Conservation (phyloP, 1,140 invertebrate genomes). For the Bombus cullumanus region DNA sequence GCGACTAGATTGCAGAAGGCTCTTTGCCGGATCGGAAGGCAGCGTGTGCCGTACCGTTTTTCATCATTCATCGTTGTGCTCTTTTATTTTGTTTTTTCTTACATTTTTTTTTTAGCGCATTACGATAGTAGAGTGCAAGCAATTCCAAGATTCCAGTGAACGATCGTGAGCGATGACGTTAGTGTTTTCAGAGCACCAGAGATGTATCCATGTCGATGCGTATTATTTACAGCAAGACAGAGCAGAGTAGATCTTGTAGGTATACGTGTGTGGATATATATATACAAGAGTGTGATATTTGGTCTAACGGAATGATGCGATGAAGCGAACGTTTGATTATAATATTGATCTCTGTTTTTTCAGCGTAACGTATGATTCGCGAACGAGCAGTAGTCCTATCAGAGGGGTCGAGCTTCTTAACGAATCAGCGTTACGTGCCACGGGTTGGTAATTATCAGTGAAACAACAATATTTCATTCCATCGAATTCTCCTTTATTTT, state of each 20-base stretch:
- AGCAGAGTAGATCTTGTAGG: slow-evolving; percentile 82
- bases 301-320: slow-evolving; percentile 86
- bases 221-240: slow-evolving; percentile 82
- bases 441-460: slow-evolving; percentile 41
- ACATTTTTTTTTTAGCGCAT: slow-evolving; percentile 55
- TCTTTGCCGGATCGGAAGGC: slow-evolving; percentile 8
- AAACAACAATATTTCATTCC: slow-evolving; percentile 27
- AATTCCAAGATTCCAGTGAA: slow-evolving; percentile 81
- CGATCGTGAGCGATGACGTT: slow-evolving; percentile 82
- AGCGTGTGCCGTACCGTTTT: slow-evolving; percentile 11
- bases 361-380: slow-evolving; percentile 47
- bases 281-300: slow-evolving; percentile 80
- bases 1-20: slow-evolving; percentile 19
- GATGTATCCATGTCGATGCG: slow-evolving; percentile 79
- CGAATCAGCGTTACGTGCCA: slow-evolving; percentile 38
- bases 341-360: slow-evolving; percentile 82
- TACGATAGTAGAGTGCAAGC: slow-evolving; percentile 80
- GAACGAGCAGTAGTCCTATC: not conserved
- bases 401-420: not conserved
- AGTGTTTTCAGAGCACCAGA: slow-evolving; percentile 80
- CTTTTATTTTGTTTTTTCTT: slow-evolving; percentile 59
- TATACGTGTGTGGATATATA: slow-evolving; percentile 76
- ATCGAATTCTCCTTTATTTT: slow-evolving; percentile 62
- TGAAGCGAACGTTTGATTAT: slow-evolving; percentile 82
- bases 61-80: slow-evolving; percentile 54